phyloP scores from a whole-genome alignment of 2,888 invertebrate species.

The Limnephilus lunatus region DNA sequence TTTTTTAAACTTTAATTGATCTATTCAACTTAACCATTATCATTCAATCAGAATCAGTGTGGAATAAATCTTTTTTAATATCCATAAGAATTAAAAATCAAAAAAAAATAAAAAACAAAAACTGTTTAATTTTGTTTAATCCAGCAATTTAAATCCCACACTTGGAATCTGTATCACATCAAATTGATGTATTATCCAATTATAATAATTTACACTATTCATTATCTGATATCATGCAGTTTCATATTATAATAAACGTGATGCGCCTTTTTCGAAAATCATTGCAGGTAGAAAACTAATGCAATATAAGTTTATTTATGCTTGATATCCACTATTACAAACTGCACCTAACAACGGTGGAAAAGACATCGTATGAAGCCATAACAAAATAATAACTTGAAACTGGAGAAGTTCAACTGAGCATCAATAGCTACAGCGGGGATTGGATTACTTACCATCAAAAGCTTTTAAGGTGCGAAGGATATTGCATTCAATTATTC shows the following conservation, averaged over 20 bases:
- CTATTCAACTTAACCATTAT: no score
- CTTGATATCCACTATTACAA: background rate
- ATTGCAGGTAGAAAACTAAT: no score
- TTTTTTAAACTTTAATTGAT: no score
- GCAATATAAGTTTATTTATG: background rate
- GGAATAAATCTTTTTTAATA: background rate
- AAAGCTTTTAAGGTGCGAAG: conserved; percentile 5
- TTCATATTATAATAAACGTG: no score
- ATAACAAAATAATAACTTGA: conserved; percentile 31
- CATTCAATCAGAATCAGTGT: background rate
- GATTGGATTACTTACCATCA: background rate
- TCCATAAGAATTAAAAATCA: background rate
- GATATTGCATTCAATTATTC: background rate
- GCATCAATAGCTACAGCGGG: background rate
- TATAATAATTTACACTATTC: background rate
- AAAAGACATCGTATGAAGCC: background rate
- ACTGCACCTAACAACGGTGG: background rate
- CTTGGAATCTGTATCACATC: background rate
- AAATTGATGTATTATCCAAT: background rate
- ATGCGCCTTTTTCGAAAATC: no score
- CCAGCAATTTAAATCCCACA: background rate
- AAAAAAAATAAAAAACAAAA: background rate
- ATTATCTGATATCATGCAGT: background rate
- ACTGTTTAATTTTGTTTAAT: background rate
- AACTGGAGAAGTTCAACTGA: background rate